These are phyloP conservation scores for Meloe dianella DNA, from an alignment of 2,888 invertebrate species.

Conservation along the genomic window DNA sequence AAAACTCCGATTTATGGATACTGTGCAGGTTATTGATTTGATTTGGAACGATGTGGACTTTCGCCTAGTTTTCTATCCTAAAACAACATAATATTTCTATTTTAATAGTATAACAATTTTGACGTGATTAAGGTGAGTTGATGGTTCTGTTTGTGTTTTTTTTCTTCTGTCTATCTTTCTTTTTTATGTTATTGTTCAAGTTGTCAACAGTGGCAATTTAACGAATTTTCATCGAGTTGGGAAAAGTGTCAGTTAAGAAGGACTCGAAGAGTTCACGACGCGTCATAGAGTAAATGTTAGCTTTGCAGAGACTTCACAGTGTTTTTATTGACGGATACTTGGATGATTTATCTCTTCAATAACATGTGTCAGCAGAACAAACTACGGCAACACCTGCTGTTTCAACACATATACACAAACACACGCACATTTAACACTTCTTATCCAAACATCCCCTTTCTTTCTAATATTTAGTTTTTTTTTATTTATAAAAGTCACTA, in stretches of 20 bases:
- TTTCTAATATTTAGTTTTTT: not conserved
- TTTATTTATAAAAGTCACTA: constrained; percentile 21
- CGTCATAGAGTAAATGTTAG: constrained; percentile 37
- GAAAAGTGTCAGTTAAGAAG: constrained; percentile 11
- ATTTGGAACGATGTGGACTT: constrained; percentile 46
- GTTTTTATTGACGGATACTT: constrained; percentile 45
- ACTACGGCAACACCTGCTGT: constrained; percentile 45
- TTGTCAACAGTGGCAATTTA: not conserved
- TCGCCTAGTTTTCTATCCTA: constrained; percentile 31
- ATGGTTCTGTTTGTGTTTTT: not conserved
- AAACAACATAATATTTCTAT: constrained; percentile 22
- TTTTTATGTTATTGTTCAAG: not conserved
- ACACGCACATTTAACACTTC: constrained; percentile 32
- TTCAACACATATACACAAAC: constrained; percentile 33
- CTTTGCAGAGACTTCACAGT: constrained; percentile 34
- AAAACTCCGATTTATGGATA: constrained; percentile 50
- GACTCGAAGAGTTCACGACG: constrained; percentile 5
- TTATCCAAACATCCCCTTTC: constrained; percentile 7
- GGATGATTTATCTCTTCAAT: constrained; percentile 48
- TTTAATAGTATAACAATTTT: constrained; percentile 23
- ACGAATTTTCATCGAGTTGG: not conserved
- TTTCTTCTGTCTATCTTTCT: not conserved
- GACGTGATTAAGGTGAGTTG: not conserved
- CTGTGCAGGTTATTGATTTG: constrained; percentile 53
- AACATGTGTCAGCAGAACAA: constrained; percentile 46